These are phyloP conservation scores for Corvus hawaiiensis DNA, from an alignment of 2,113 vertebrate species.

Conservation along the genomic window DNA sequence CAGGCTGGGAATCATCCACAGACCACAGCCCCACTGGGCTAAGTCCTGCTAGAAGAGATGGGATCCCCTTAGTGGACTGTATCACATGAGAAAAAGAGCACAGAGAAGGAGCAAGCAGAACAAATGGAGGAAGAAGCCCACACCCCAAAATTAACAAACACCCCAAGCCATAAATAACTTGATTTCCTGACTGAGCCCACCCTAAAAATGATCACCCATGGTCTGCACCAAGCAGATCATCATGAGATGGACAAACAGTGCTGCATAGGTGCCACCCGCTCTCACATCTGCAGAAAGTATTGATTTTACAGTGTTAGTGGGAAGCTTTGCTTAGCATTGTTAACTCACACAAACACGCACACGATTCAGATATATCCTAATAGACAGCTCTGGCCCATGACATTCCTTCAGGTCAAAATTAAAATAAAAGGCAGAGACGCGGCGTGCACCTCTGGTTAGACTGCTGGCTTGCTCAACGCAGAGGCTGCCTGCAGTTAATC, in stretches of 20 bases:
- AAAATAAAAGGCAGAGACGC: conserved; percentile 32
- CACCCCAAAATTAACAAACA: neutral
- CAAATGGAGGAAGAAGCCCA: neutral
- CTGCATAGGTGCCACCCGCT: neutral
- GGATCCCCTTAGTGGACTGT: neutral
- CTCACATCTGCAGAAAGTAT: neutral
- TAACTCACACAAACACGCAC: neutral
- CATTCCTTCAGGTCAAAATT: conserved; percentile 48
- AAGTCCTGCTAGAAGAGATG: neutral
- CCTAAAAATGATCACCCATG: neutral
- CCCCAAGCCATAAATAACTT: neutral
- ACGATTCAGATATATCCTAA: neutral
- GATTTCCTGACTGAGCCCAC: neutral
- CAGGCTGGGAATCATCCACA: neutral
- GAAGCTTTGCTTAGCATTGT: neutral
- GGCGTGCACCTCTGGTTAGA: neutral
- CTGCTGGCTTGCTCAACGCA: neutral
- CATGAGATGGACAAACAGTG: neutral
- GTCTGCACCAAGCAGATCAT: neutral
- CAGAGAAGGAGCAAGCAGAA: neutral
- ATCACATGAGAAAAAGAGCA: neutral
- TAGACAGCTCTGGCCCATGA: conserved; percentile 29
- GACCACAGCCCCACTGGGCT: neutral
- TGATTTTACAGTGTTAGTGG: neutral
- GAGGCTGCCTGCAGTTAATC: conserved; percentile 63